Base-by-base conservation (phyloP, 2,797 vertebrate species). In the Sebastes taczanowskii region DNA sequence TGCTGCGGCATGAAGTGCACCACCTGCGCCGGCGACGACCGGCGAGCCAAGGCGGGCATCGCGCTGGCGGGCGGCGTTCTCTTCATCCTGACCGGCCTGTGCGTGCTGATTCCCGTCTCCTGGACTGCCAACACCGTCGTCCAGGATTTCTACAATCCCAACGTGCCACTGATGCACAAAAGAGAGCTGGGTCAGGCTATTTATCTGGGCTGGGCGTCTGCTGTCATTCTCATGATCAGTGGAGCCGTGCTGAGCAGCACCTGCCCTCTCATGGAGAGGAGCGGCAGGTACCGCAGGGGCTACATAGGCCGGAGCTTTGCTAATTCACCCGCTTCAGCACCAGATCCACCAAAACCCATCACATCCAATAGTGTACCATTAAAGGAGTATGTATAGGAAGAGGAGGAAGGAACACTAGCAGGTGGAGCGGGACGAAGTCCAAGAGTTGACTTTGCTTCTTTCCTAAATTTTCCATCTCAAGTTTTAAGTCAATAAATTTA, bases 1-100 rank as follows among this genome's bases (percentile, higher is more conserved):
- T 96, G 96, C 92, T 96, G 96, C 8, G 96, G 96, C 70, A 96
- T 97, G 96, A 97, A 96, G 92, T 97, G 96, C 91, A 97, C 96
- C 78, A 96, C 96, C 66, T 96, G 96, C 22, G 95, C 95, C 2
- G 96, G 95, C 0, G 95, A 96, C 7, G 96, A 96, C 88, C 95
- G 95, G 27, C 93, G 94, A 18, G 94, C 95, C 82, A 97, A 97
- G 85, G 96, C 96, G 0, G 94, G 95, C 59, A 96, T 96, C 27
- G 96, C 96, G 0, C 93, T 96, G 2, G 86, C 95, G 0, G 96
- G 95, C 0, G 96, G 96, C 0, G 86, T 96, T 18, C 95, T 97
- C 52, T 97, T 96, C 91, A 95, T 96, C 63, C 68, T 96, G 58
- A 96, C 96, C 1, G 96, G 96, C 32, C 87, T 97, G 74, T 96